Evolutionary conservation across 2,113 vertebrate species (phyloP).

Genomic region (Malurus elegans): DNA sequence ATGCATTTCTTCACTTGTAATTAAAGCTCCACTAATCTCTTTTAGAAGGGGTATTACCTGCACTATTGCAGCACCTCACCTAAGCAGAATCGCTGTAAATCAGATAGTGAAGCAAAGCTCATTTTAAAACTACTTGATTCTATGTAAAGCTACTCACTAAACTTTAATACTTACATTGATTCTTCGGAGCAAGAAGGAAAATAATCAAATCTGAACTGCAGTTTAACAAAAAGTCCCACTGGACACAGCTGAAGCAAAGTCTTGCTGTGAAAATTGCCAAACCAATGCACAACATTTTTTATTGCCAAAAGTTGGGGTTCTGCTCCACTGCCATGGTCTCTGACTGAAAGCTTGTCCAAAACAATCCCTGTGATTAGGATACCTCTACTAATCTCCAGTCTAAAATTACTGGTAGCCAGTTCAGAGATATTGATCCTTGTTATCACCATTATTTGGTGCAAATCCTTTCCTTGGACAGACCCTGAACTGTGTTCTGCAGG

Average conservation of each 20-base stretch:
- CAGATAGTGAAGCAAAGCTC: background rate
- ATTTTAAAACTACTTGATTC: background rate
- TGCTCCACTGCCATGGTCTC: background rate
- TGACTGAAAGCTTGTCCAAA: background rate
- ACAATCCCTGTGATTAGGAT: background rate
- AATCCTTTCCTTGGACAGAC: background rate
- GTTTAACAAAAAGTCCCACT: background rate
- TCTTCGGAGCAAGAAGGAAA: background rate
- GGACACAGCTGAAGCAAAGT: background rate
- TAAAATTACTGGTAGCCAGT: background rate
- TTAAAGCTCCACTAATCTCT: slow-evolving; percentile 34
- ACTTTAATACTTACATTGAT: slow-evolving; percentile 7
- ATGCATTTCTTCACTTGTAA: slow-evolving; percentile 10
- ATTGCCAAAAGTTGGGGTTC: background rate
- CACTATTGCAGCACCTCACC: background rate
- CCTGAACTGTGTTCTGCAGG: background rate
- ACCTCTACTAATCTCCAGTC: background rate
- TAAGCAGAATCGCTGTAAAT: background rate
- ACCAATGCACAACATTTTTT: background rate
- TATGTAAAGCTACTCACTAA: background rate
- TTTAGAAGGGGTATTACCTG: background rate
- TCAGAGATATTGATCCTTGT: background rate
- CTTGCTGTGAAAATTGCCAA: background rate
- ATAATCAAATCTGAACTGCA: background rate
- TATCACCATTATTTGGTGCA: background rate